These are phyloP conservation scores for Oreohelix idahoensis DNA, from an alignment of 1,140 invertebrate genomes.

Conservation along the genomic window DNA sequence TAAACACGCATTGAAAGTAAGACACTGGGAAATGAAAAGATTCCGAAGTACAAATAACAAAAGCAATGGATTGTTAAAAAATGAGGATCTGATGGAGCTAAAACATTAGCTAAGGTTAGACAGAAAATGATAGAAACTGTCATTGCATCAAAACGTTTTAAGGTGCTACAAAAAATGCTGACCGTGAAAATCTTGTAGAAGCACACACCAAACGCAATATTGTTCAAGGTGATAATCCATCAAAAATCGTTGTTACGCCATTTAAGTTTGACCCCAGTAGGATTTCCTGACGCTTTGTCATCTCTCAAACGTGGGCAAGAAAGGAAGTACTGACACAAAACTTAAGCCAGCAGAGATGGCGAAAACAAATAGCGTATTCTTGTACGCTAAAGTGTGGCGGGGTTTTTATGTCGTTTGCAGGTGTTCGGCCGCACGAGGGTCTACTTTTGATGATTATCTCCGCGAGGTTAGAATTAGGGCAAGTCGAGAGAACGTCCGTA, in stretches of 20 bases:
- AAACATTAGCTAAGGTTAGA: no score
- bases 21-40: no score
- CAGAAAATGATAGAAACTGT: no score
- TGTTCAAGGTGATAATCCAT: background rate
- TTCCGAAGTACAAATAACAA: no score
- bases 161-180: no score
- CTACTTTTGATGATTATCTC: background rate
- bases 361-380: background rate
- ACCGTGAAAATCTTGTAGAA: no score
- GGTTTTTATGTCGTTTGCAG: background rate
- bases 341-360: background rate
- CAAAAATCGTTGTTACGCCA: background rate
- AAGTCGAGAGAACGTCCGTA: background rate
- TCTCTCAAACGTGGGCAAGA: background rate
- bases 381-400: background rate
- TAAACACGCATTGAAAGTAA: no score
- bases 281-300: background rate
- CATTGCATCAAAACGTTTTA: no score
- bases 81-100: no score
- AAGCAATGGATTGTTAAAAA: no score
- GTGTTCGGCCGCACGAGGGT: background rate
- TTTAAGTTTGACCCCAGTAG: background rate
- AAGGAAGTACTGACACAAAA: background rate
- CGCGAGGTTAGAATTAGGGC: background rate
- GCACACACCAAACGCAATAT: no score